Evolutionary conservation across 1,140 invertebrate species (phyloP).

Genomic region (Trichonephila clavata): DNA sequence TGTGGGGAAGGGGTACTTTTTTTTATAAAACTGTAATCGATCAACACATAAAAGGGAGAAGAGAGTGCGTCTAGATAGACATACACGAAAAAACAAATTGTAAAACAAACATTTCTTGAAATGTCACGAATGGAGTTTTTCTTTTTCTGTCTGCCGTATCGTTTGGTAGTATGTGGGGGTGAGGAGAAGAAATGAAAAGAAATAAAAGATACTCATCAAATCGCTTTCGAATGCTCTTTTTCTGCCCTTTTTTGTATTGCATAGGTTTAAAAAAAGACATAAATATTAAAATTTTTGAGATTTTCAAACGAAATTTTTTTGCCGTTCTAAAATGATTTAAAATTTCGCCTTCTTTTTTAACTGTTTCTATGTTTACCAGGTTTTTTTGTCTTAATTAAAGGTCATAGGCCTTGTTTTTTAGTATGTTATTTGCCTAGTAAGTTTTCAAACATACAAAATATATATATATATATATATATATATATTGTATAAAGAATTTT

Average conservation of each 20-base stretch:
- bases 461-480: too few species aligned
- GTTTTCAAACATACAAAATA: too few species aligned
- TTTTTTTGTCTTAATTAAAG: too few species aligned
- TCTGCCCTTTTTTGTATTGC: neutral
- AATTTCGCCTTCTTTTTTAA: too few species aligned
- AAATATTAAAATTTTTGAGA: neutral
- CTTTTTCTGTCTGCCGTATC: neutral
- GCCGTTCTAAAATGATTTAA: too few species aligned
- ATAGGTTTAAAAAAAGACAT: neutral
- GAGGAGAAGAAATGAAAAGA: neutral
- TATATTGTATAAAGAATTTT: too few species aligned
- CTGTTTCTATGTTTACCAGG: too few species aligned
- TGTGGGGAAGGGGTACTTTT: neutral
- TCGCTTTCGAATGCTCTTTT: neutral
- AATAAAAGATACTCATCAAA: neutral
- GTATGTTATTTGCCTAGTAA: too few species aligned
- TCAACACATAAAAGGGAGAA: neutral
- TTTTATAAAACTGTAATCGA: slow-evolving; percentile 32
- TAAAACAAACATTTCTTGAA: slow-evolving; percentile 53
- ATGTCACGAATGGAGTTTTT: neutral
- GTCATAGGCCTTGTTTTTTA: too few species aligned
- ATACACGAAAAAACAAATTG: slow-evolving; percentile 25
- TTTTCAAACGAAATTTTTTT: neutral
- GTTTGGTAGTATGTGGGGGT: neutral
- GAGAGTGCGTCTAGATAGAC: neutral